A percentile compares a stretch with the other conserved stretches of the same genome.
These are phyloP conservation scores for Reinhardtius hippoglossoides DNA, from an alignment of 2,113 vertebrate species.

Conservation along the genomic window DNA sequence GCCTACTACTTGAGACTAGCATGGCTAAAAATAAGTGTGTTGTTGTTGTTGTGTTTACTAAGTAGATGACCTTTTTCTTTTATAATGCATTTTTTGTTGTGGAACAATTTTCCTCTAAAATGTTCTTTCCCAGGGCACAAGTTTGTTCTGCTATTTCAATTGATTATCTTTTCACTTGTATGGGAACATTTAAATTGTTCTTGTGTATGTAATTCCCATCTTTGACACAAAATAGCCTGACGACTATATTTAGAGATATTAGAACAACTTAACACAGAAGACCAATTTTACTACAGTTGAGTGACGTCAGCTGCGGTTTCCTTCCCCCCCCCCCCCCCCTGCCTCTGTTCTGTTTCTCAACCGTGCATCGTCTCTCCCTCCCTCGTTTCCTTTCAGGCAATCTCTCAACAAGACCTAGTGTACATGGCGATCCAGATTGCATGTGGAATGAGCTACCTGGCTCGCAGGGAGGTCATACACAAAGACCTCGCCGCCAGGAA, in stretches of 20 bases:
- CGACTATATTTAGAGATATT: slow-evolving; percentile 24
- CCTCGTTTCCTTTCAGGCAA: slow-evolving; percentile 83
- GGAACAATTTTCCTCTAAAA: background rate
- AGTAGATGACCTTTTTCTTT: background rate
- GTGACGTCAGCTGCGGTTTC: slow-evolving; percentile 8
- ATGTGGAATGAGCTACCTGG: slow-evolving; percentile 98
- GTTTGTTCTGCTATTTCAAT: background rate
- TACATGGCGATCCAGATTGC: slow-evolving; percentile 99
- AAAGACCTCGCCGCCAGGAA: slow-evolving; percentile 98
- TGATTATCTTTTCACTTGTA: background rate
- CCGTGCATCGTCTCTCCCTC: slow-evolving; percentile 7
- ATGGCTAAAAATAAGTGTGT: background rate
- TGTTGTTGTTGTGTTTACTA: background rate
- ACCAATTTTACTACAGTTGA: slow-evolving; percentile 13
- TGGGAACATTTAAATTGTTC: background rate
- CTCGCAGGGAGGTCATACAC: slow-evolving; percentile 97
- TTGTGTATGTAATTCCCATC: background rate
- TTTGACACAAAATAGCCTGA: background rate
- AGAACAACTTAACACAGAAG: slow-evolving; percentile 28
- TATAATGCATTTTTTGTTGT: background rate
- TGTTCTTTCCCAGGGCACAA: background rate
- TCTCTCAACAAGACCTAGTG: slow-evolving; percentile 98
- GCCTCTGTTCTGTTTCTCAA: slow-evolving; percentile 16
- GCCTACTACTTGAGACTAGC: background rate
- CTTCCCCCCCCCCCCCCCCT: background rate